Percentiles rank a stretch among this genome's conserved stretches.
Evolutionary conservation across 2,797 vertebrate species (phyloP).

Genomic region (Carapus acus): DNA sequence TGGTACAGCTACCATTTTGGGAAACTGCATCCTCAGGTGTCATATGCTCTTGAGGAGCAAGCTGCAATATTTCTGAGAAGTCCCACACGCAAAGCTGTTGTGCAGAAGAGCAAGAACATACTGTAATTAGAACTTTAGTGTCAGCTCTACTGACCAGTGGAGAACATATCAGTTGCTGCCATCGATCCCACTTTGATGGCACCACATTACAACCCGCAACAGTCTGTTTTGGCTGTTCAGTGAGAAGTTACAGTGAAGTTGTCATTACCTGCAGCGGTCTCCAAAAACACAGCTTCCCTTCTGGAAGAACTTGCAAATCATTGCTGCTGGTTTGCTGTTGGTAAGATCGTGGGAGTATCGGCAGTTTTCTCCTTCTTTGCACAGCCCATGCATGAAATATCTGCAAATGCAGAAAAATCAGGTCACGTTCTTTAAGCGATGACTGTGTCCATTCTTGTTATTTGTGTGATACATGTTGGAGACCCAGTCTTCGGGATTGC

Average conservation of each 20-base stretch:
- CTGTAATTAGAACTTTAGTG: too few relatives aligned
- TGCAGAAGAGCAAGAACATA: too few relatives aligned
- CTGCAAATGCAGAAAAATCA: slow-evolving; percentile 59
- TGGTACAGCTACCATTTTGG: too few relatives aligned
- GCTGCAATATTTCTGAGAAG: slow-evolving; percentile 38
- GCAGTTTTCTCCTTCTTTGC: slow-evolving; percentile 97
- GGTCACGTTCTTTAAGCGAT: too few relatives aligned
- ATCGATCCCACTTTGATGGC: neutral
- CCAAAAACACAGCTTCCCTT: slow-evolving; percentile 94
- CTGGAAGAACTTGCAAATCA: slow-evolving; percentile 97
- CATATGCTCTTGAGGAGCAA: slow-evolving; percentile 36
- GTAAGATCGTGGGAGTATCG: slow-evolving; percentile 93
- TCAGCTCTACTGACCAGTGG: slow-evolving; percentile 15
- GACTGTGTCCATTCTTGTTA: too few relatives aligned
- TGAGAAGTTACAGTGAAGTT: neutral
- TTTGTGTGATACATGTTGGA: too few relatives aligned
- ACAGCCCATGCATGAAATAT: slow-evolving; percentile 98
- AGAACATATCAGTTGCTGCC: neutral
- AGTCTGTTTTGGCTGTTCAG: neutral
- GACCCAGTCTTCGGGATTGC: too few relatives aligned
- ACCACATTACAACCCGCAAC: neutral
- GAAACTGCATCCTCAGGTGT: slow-evolving; percentile 42
- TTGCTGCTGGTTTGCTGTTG: slow-evolving; percentile 81
- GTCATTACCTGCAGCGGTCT: slow-evolving; percentile 89
- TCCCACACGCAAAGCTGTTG: slow-evolving; percentile 8